These are phyloP conservation scores for Dynastes tityus DNA, from an alignment of 2,888 invertebrate species.

Conservation along the genomic window DNA sequence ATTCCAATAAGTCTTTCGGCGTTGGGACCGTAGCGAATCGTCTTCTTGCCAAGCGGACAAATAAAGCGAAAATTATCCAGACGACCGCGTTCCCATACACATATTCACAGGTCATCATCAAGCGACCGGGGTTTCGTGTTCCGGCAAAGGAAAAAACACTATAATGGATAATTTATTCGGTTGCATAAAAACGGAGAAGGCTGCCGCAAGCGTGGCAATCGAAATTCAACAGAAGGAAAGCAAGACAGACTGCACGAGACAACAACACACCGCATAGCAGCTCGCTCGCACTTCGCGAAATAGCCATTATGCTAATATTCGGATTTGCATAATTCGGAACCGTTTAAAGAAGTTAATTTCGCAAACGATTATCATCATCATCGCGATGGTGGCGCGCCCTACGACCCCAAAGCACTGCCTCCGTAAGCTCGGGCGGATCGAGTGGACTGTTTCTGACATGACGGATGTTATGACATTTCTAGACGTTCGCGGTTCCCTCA, in stretches of 20 bases:
- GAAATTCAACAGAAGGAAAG: conserved; percentile 18
- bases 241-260: conserved; percentile 26
- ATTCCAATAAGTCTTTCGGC: too few species aligned
- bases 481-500: conserved; percentile 36
- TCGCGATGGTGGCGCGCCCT: not conserved
- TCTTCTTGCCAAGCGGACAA: conserved; percentile 17
- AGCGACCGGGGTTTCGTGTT: not conserved
- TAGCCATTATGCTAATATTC: conserved; percentile 68
- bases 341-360: conserved; percentile 67
- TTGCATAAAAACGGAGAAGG: conserved; percentile 61
- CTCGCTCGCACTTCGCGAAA: conserved; percentile 46
- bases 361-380: conserved; percentile 57
- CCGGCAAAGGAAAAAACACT: conserved; percentile 54
- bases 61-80: conserved; percentile 16
- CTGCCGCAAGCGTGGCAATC: conserved; percentile 10
- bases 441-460: conserved; percentile 65
- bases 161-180: conserved; percentile 69
- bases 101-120: conserved; percentile 35
- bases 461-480: conserved; percentile 61
- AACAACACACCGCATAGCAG: not conserved
- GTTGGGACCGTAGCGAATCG: not conserved
- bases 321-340: conserved; percentile 70
- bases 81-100: conserved; percentile 26
- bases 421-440: conserved; percentile 56
- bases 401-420: not conserved